Evolutionary conservation across 1,140 invertebrate species (phyloP).

Genomic region (Monochamus saltuarius): DNA sequence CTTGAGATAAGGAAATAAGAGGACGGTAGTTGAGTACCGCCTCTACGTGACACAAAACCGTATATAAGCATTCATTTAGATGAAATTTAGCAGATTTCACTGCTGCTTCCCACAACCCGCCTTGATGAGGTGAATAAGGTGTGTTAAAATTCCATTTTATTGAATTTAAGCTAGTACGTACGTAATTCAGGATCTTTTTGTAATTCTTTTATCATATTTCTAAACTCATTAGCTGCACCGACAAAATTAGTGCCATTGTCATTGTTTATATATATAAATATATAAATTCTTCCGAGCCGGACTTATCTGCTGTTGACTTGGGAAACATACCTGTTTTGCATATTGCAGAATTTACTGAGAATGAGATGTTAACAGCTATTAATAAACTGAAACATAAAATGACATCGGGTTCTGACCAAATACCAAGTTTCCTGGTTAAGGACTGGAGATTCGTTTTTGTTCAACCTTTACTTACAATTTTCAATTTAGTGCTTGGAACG

Average conservation of each 20-base stretch:
- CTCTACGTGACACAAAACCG: conserved; percentile 26
- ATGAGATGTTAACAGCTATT: no score
- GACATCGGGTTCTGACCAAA: no score
- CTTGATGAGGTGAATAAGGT: conserved; percentile 33
- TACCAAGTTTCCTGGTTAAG: no score
- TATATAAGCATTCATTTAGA: conserved; percentile 31
- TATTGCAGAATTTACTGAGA: no score
- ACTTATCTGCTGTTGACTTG: no score
- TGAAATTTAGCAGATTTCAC: conserved; percentile 18
- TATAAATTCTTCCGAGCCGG: no score
- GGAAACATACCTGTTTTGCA: no score
- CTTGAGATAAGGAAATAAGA: conserved; percentile 13
- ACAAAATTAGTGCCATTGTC: conserved; percentile 52
- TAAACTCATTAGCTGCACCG: conserved; percentile 27
- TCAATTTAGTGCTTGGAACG: no score
- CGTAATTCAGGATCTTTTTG: not conserved
- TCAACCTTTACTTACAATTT: no score
- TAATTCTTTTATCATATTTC: not conserved
- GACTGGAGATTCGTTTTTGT: no score
- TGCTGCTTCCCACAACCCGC: conserved; percentile 21
- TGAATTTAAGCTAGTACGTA: not conserved
- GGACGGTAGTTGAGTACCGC: conserved; percentile 25
- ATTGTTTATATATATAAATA: no score
- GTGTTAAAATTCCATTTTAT: conserved; percentile 45
- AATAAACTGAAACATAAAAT: no score